These are phyloP conservation scores for Vulpes vulpes DNA, from an alignment of 2,113 vertebrate species.

Conservation along the genomic window DNA sequence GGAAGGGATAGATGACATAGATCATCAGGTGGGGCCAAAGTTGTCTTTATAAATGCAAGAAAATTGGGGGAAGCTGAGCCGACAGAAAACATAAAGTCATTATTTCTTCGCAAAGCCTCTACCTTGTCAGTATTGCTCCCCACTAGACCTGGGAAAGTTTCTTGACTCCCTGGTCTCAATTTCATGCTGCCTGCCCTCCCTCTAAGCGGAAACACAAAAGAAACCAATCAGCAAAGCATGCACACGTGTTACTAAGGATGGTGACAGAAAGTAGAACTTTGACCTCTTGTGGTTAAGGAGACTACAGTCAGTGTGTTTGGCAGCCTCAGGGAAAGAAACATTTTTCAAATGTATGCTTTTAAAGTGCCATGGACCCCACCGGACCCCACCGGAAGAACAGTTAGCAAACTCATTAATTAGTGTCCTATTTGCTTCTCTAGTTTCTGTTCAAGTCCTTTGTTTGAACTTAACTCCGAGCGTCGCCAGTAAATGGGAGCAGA, in stretches of 20 bases:
- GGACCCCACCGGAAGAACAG: slow-evolving; percentile 45
- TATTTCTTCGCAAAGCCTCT: slow-evolving; percentile 63
- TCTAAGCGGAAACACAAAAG: slow-evolving; percentile 73
- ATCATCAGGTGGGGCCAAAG: slow-evolving; percentile 24
- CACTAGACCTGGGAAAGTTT: slow-evolving; percentile 56
- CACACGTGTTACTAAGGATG: slow-evolving; percentile 58
- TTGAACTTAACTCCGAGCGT: slow-evolving; percentile 49
- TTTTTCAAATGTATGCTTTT: slow-evolving; percentile 70
- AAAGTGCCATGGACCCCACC: slow-evolving; percentile 55
- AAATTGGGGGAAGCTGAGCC: neutral
- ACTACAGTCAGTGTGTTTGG: slow-evolving; percentile 38
- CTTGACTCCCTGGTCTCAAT: slow-evolving; percentile 65
- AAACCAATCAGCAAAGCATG: slow-evolving; percentile 65
- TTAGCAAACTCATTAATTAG: slow-evolving; percentile 68
- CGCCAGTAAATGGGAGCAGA: slow-evolving; percentile 28
- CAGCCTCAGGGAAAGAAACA: slow-evolving; percentile 54
- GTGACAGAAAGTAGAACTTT: slow-evolving; percentile 74
- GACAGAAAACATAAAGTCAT: slow-evolving; percentile 46
- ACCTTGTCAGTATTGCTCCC: slow-evolving; percentile 9
- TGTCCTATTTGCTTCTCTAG: slow-evolving; percentile 57
- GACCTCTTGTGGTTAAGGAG: slow-evolving; percentile 73
- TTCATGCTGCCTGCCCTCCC: slow-evolving; percentile 73
- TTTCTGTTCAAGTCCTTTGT: slow-evolving; percentile 61
- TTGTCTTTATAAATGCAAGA: slow-evolving; percentile 52
- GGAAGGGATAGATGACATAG: neutral